These are phyloP conservation scores for Desoria tigrina DNA, from an alignment of 2,888 invertebrate species.

Conservation along the genomic window DNA sequence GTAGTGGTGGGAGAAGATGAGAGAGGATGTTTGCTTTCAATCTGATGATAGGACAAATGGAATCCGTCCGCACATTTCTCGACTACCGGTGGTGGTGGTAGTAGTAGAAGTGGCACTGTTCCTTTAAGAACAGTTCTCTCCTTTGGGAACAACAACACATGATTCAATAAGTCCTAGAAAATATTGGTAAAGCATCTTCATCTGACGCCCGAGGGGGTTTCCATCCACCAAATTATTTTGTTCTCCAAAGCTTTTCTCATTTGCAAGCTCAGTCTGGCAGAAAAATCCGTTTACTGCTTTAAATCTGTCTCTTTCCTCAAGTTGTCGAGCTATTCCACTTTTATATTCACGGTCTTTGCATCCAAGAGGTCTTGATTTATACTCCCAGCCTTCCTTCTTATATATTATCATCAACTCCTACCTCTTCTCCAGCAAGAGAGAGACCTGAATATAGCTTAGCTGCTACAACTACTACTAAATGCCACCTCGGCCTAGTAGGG, in stretches of 20 bases:
- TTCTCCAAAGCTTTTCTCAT: constrained; percentile 44
- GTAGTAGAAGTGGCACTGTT: too few species aligned
- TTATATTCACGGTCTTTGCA: constrained; percentile 10
- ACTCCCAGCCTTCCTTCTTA: not conserved
- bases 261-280: constrained; percentile 45
- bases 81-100: too few species aligned
- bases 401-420: not conserved
- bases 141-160: constrained; percentile 48
- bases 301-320: constrained; percentile 26
- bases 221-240: constrained; percentile 37
- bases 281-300: constrained; percentile 43
- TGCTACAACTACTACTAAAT: not conserved
- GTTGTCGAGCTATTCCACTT: constrained; percentile 11
- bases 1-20: not conserved
- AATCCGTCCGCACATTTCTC: too few species aligned
- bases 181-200: constrained; percentile 38
- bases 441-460: not conserved
- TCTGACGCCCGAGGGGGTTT: constrained; percentile 26
- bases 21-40: constrained; percentile 20
- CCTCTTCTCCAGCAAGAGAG: not conserved
- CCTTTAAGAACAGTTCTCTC: constrained; percentile 12
- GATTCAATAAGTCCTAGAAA: constrained; percentile 45
- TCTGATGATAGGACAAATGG: constrained; percentile 6
- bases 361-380: constrained; percentile 11
- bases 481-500: not conserved